Conservation (phyloP, 2,113 vertebrate genomes). For the Pterocles burchelli region DNA sequence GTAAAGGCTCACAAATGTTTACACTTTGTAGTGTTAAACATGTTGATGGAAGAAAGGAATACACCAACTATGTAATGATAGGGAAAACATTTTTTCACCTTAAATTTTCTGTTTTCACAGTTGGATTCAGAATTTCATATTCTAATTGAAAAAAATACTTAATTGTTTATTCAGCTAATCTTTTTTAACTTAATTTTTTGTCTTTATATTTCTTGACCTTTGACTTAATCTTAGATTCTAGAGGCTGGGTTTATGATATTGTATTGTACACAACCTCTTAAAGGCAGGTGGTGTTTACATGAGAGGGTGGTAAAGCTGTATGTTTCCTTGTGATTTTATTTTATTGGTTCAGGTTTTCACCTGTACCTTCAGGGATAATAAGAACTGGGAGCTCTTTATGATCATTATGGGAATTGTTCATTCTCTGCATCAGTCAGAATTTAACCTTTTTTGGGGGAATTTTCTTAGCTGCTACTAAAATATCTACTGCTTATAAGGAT, state of each 20-base stretch:
- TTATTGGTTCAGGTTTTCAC: background rate
- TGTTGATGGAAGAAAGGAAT: background rate
- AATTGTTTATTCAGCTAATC: background rate
- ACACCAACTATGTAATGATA: background rate
- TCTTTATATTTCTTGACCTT: background rate
- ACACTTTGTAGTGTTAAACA: background rate
- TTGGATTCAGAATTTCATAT: background rate
- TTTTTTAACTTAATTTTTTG: background rate
- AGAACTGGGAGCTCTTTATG: background rate
- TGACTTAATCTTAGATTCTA: background rate
- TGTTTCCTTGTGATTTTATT: background rate
- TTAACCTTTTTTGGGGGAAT: background rate
- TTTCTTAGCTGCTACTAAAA: background rate
- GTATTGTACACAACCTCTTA: background rate
- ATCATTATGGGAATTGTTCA: background rate
- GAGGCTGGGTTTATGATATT: background rate
- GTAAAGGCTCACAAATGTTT: background rate
- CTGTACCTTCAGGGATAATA: background rate
- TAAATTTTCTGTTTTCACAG: background rate
- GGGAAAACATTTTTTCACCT: background rate
- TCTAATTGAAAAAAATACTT: background rate
- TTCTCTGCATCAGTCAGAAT: background rate
- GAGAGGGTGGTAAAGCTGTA: background rate
- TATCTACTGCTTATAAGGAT: background rate
- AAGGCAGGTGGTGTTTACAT: background rate